Percentiles rank a stretch among this genome's conserved stretches.
Evolutionary conservation across 2,888 invertebrate genomes (phyloP).

Genomic region (Pristionchus maxplancki): DNA sequence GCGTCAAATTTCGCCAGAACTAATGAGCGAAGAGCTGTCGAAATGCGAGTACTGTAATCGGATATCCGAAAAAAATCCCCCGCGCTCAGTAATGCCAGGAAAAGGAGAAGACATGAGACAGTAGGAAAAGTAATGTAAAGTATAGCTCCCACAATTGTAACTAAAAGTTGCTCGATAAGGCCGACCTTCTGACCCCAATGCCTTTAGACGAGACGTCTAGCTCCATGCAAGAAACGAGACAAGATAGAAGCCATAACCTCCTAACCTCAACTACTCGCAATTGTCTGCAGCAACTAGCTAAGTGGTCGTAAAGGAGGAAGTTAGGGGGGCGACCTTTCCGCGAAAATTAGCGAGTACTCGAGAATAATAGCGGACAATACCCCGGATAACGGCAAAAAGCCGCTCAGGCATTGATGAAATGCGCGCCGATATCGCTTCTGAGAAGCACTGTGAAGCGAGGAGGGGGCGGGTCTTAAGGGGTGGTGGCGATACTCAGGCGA

Average conservation of each 20-base stretch:
- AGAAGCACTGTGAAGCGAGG: not conserved
- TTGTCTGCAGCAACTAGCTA: not conserved
- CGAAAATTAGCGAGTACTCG: not conserved
- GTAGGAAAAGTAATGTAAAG: not conserved
- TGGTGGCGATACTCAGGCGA: not conserved
- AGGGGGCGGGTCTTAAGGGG: not conserved
- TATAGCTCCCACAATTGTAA: too few relatives aligned
- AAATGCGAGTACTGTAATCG: not conserved
- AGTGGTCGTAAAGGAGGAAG: slow-evolving; percentile 27
- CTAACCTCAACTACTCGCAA: not conserved
- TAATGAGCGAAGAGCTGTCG: not conserved
- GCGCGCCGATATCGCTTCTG: not conserved
- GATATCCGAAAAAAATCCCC: not conserved
- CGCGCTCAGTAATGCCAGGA: not conserved
- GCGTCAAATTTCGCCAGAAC: not conserved
- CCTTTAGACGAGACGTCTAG: too few relatives aligned
- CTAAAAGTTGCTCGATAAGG: too few relatives aligned
- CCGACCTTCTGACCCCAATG: too few relatives aligned
- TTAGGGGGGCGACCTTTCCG: not conserved
- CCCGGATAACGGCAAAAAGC: not conserved
- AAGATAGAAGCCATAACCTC: not conserved
- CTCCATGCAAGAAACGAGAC: not conserved
- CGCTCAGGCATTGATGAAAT: slow-evolving; percentile 7
- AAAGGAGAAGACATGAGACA: not conserved
- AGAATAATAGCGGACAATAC: slow-evolving; percentile 3